phyloP scores from a whole-genome alignment of 2,113 vertebrate species.

The Crotalus viridis region DNA sequence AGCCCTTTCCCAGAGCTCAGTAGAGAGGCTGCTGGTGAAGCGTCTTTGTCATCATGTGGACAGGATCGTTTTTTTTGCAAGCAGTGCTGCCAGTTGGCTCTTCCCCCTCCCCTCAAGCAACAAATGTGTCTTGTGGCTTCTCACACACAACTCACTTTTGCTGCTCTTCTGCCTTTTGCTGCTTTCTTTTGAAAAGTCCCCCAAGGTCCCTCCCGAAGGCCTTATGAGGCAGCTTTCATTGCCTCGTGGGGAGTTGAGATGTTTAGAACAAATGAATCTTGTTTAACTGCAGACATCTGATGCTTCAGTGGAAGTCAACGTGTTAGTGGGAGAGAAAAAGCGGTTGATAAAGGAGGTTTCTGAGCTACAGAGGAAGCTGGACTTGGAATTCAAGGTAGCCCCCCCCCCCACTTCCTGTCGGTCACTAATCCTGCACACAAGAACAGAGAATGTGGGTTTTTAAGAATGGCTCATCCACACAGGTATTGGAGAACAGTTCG shows the following conservation, averaged over 20 bases:
- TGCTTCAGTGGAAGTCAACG: constrained; percentile 78
- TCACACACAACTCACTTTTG: not conserved
- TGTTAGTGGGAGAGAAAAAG: constrained; percentile 82
- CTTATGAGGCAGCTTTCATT: not conserved
- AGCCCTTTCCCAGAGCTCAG: not conserved
- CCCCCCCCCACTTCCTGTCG: not conserved
- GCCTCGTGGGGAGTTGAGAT: not conserved
- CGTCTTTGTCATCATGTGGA: not conserved
- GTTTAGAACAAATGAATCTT: not conserved
- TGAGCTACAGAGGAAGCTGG: constrained; percentile 81
- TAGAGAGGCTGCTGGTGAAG: not conserved
- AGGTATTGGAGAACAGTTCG: not conserved
- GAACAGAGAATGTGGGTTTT: not conserved
- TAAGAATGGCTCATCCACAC: not conserved
- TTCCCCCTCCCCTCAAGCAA: not conserved
- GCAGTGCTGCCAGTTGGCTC: not conserved
- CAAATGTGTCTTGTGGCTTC: not conserved
- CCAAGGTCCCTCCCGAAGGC: not conserved
- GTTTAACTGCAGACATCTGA: constrained; percentile 71
- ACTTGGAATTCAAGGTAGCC: constrained; percentile 81
- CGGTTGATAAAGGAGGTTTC: constrained; percentile 80
- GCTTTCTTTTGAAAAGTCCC: not conserved
- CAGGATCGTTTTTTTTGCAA: not conserved
- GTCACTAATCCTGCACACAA: no score
- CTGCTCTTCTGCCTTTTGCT: not conserved